Evolutionary conservation across 1,140 invertebrate genomes (phyloP), one percentile per base, ranked within the genome.

Genomic region (Chlorops oryzae): DNA sequence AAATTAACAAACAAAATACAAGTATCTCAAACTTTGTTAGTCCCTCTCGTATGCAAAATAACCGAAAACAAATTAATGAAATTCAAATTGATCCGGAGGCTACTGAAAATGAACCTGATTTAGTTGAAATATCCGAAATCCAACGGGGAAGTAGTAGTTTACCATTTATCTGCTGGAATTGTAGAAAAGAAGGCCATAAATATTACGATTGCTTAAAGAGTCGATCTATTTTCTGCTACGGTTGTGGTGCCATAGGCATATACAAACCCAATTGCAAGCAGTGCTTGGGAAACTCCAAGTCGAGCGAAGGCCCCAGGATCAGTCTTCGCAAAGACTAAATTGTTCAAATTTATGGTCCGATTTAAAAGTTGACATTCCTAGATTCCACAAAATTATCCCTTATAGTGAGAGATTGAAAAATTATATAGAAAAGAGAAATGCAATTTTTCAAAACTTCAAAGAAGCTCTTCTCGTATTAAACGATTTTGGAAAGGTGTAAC

Each of bases 341-440:
- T 15, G n/a, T n/a, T n/a, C n/a, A n/a, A n/a, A n/a, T 1, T 39
- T 13, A 39, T 17, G 15, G 21, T 17, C 21, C n/a, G 13, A 10
- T 21, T n/a, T 1, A 37, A 35, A 15, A 2, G 21, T 38, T 37
- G 15, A 23, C 18, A 5, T 22, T 17, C 17, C 13, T 17, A 47
- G 12, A 22, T n/a, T n/a, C n/a, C n/a, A n/a, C n/a, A n/a, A n/a
- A n/a, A n/a, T n/a, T n/a, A n/a, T n/a, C n/a, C 45, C 45, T 35
- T 47, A 47, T 21, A 27, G 37, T 47, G 17, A 35, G 21, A n/a
- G 45, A 47, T 10, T 47, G 22, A 32, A n/a, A 18, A 9, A 34
- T 20, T 35, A 47, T 13, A 2, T 35, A n/a, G n/a, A 15, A 22
- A 17, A 12, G 7, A 34, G 18, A 35, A 21, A 15, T 13, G 18